Percentiles rank a stretch among this genome's conserved stretches.
Conservation (phyloP, 2,888 invertebrate species). For the Thumatha senex region DNA sequence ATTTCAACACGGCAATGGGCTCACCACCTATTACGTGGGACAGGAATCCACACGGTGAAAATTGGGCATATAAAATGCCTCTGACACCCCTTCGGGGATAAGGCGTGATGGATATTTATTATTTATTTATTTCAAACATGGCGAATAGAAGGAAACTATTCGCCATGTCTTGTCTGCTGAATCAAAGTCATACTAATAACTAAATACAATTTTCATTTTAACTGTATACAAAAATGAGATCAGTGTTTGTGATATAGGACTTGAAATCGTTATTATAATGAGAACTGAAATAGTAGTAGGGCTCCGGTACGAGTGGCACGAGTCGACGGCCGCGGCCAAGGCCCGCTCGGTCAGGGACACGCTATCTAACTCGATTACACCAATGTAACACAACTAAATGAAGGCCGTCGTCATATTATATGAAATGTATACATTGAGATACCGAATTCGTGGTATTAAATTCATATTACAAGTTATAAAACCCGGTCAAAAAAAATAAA, state of each 20-base stretch:
- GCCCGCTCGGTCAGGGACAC: conserved; percentile 76
- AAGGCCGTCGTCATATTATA: conserved; percentile 12
- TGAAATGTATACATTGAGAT: neutral
- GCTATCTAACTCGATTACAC: conserved; percentile 62
- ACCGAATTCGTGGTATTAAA: neutral
- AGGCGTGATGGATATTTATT: no score
- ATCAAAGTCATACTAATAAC: no score
- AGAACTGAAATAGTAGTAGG: conserved; percentile 30
- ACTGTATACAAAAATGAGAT: neutral
- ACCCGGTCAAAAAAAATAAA: no score
- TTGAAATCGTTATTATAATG: conserved; percentile 24
- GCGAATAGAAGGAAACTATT: no score
- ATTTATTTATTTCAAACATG: no score
- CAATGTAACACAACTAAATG: conserved; percentile 30
- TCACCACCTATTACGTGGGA: no score
- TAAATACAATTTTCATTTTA: conserved; percentile 5
- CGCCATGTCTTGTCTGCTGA: no score
- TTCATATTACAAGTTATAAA: neutral
- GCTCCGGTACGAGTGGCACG: conserved; percentile 30
- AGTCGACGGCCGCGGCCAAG: conserved; percentile 76
- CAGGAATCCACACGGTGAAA: no score
- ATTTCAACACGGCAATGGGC: no score
- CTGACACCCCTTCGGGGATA: no score
- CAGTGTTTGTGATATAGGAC: neutral
- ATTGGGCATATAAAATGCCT: no score